phyloP scores from a whole-genome alignment of 2,888 invertebrate species.

The Clivina fossor region DNA sequence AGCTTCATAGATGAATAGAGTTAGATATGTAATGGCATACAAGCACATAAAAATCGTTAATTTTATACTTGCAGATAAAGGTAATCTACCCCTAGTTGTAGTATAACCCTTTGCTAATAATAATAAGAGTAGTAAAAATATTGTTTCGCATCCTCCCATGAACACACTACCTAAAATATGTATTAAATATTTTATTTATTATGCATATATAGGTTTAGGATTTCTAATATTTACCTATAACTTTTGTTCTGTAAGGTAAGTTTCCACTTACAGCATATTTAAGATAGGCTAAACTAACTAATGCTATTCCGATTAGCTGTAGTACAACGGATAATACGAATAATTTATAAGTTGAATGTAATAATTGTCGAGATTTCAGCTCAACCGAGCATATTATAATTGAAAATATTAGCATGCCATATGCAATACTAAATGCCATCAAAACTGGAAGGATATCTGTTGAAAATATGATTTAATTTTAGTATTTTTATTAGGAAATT shows the following conservation, averaged over 20 bases:
- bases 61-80: conserved; percentile 71
- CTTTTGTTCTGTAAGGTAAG: conserved; percentile 56
- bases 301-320: conserved; percentile 70
- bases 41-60: conserved; percentile 78
- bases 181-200: neutral
- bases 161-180: conserved; percentile 66
- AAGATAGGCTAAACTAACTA: conserved; percentile 72
- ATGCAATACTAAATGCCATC: conserved; percentile 71
- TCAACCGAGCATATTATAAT: conserved; percentile 76
- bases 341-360: conserved; percentile 87
- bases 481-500: too few species aligned
- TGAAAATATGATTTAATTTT: too few species aligned
- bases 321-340: conserved; percentile 71
- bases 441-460: conserved; percentile 87
- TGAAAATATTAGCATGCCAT: conserved; percentile 70
- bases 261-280: conserved; percentile 75
- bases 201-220: neutral
- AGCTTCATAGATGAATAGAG: conserved; percentile 79
- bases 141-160: conserved; percentile 71
- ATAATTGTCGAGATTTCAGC: conserved; percentile 74
- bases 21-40: conserved; percentile 71
- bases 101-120: conserved; percentile 89
- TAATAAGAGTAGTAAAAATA: conserved; percentile 76
- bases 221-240: conserved; percentile 53
- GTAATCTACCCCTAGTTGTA: conserved; percentile 80